phyloP scores from a whole-genome alignment of 1,140 invertebrate species.

The Lordiphosa mommai region DNA sequence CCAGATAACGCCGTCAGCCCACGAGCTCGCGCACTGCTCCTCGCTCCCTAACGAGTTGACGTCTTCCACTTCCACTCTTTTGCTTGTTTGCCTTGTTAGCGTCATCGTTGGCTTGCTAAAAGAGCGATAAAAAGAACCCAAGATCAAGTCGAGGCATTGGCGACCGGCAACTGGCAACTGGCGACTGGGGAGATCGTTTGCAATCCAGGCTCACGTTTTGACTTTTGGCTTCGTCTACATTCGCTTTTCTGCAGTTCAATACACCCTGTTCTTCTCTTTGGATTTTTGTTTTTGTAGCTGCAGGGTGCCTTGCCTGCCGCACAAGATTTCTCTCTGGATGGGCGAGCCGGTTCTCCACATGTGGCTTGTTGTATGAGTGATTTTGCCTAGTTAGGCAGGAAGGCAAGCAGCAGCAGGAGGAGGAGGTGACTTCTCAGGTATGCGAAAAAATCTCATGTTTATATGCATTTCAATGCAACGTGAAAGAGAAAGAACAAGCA shows the following conservation, averaged over 20 bases:
- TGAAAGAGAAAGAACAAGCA: constrained; percentile 30
- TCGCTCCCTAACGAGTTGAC: constrained; percentile 31
- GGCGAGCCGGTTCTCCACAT: constrained; percentile 65
- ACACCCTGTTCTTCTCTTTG: constrained; percentile 44
- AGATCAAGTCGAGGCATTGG: constrained; percentile 35
- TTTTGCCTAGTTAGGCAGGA: constrained; percentile 66
- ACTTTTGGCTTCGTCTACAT: constrained; percentile 57
- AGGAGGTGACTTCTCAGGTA: constrained; percentile 26
- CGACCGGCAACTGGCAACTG: neutral
- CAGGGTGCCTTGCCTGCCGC: constrained; percentile 49
- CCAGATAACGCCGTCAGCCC: constrained; percentile 73
- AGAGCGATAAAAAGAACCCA: constrained; percentile 64
- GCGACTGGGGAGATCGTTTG: constrained; percentile 21
- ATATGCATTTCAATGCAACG: constrained; percentile 61
- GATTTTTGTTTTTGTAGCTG: constrained; percentile 39
- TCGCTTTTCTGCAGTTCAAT: constrained; percentile 44
- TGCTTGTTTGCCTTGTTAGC: constrained; percentile 55
- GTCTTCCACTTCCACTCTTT: constrained; percentile 2
- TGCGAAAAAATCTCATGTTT: constrained; percentile 72
- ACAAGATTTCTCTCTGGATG: constrained; percentile 27
- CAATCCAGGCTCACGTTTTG: constrained; percentile 71
- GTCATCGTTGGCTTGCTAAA: constrained; percentile 64
- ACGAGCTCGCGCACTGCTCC: constrained; percentile 27
- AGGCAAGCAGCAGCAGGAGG: constrained; percentile 16
- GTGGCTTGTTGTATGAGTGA: constrained; percentile 67